phyloP scores from a whole-genome alignment of 2,888 invertebrate genomes.

The Oligia strigilis region DNA sequence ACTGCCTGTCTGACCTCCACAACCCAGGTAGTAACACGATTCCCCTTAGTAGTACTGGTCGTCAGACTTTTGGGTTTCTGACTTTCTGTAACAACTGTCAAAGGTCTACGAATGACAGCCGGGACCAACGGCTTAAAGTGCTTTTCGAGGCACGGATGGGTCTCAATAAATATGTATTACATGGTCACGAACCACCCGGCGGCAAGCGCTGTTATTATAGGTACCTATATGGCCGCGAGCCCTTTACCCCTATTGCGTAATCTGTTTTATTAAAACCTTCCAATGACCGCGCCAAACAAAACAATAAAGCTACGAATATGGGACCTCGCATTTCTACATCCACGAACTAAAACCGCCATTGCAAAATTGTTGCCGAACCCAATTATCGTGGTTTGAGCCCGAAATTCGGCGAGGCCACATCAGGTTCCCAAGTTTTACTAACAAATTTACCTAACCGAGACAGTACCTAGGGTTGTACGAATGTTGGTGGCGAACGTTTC shows the following conservation, averaged over 20 bases:
- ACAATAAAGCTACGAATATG: constrained; percentile 69
- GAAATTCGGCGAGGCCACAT: constrained; percentile 68
- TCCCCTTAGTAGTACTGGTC: not conserved
- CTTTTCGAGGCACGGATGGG: not conserved
- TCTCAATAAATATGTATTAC: not conserved
- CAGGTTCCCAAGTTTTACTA: constrained; percentile 71
- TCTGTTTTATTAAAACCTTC: constrained; percentile 44
- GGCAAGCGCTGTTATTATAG: not conserved
- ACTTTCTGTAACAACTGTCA: not conserved
- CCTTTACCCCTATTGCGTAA: constrained; percentile 3
- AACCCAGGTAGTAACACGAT: not conserved
- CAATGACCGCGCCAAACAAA: constrained; percentile 43
- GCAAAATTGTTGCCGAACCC: constrained; percentile 82
- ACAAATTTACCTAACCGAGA: constrained; percentile 67
- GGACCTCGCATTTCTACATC: constrained; percentile 60
- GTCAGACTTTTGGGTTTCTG: not conserved
- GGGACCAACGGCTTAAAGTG: not conserved
- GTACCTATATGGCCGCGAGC: too few relatives aligned
- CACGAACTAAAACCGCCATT: constrained; percentile 69
- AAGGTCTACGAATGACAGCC: not conserved
- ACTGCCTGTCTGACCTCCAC: not conserved
- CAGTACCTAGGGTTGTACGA: constrained; percentile 74
- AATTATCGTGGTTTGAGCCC: constrained; percentile 78
- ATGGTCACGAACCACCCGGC: too few relatives aligned
- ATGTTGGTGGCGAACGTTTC: constrained; percentile 67